Base-by-base conservation (phyloP, 2,797 vertebrate species). In the Carcharodon carcharias region DNA sequence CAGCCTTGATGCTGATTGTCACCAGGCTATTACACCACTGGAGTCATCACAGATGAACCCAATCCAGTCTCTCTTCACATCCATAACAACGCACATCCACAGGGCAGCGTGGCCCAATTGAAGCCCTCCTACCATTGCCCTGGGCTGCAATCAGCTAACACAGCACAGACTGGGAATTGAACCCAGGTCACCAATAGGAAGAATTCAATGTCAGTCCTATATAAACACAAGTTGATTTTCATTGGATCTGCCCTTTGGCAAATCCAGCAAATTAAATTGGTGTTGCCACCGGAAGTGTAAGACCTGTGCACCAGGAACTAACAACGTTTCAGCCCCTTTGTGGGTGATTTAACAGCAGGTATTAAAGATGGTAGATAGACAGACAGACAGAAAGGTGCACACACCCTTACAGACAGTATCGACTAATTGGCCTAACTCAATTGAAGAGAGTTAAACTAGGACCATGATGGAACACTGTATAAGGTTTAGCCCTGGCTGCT, bases 401-500 rank as follows among this genome's bases (percentile, higher is more conserved):
- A 3, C 4, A 65, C 45, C 45, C 45, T 50, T 50, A 50, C 63
- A n/a, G 45, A 40, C 7, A 11, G n/a, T 45, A 65, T n/a, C 1
- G 31, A 9, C 88, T 23, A 58, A 40, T 6, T 93, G 63, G 63
- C 63, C 63, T 45, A 21, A 93, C 50, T 18, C 31, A 6, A 16
- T 95, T 18, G 54, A 71, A 95, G 50, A 77, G 67, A 69, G 45
- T 77, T 73, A 95, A 95, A 69, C 69, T 35, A 31, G 94, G 94
- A 95, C 94, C 45, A 31, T 28, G 69, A 69, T 18, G 94, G 23
- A 95, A 56, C 35, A 77, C 16, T 58, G 45, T 58, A 21, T 35
- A 77, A 35, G 69, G 28, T 58, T 95, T 95, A 54, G 31, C 45
- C 28, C 69, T 77, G 12, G 56, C 97, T 98, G 97, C 97, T 97